Percentiles rank a stretch among this genome's conserved stretches.
phyloP scores from a whole-genome alignment of 2,888 invertebrate genomes.

The Galerucella calmariensis region DNA sequence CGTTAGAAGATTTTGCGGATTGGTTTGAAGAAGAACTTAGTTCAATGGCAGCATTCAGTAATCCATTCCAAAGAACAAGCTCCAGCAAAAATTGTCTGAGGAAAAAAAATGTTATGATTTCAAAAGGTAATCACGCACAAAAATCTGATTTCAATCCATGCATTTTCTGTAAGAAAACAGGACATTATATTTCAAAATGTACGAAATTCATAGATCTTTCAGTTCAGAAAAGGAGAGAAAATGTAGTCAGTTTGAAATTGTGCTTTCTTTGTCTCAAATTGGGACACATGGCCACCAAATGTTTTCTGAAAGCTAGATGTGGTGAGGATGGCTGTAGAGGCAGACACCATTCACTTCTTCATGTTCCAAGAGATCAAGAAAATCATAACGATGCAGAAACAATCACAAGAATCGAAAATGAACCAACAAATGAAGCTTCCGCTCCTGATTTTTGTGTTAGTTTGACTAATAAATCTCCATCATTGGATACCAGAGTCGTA shows the following conservation, averaged over 20 bases:
- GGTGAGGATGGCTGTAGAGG: not conserved
- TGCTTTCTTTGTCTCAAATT: not conserved
- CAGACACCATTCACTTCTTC: not conserved
- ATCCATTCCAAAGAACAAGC: not conserved
- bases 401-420: not conserved
- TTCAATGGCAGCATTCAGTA: not conserved
- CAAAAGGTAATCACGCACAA: not conserved
- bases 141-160: not conserved
- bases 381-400: not conserved
- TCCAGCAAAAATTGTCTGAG: not conserved
- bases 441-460: too few relatives aligned
- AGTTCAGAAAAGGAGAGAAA: slow-evolving; percentile 6
- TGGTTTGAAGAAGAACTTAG: slow-evolving; percentile 14
- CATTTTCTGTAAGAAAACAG: too few relatives aligned
- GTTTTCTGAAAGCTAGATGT: not conserved
- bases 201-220: too few relatives aligned
- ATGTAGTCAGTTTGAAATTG: not conserved
- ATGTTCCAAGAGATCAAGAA: not conserved
- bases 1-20: slow-evolving; percentile 6
- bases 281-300: not conserved
- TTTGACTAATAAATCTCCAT: too few relatives aligned
- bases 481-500: too few relatives aligned
- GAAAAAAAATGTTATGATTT: slow-evolving; percentile 9
- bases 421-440: too few relatives aligned
- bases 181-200: too few relatives aligned